These are phyloP conservation scores for Aphis gossypii DNA, from an alignment of 1,140 invertebrate species.

Conservation along the genomic window DNA sequence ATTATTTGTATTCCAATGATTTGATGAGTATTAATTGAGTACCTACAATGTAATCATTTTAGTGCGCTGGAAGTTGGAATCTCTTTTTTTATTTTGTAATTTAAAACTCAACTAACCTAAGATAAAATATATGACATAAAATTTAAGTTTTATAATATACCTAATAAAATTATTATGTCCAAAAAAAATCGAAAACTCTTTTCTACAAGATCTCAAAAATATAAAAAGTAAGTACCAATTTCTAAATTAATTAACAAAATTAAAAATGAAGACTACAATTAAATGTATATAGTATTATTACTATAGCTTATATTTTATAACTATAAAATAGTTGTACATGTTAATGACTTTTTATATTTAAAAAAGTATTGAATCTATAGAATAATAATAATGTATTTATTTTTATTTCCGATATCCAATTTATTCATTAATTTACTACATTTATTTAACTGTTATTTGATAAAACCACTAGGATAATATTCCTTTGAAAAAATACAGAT, in stretches of 20 bases:
- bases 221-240: slow-evolving; percentile 30
- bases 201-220: neutral
- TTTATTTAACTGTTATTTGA: neutral
- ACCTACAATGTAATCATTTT: neutral
- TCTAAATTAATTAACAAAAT: neutral
- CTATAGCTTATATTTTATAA: no score
- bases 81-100: no score
- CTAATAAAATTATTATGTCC: slow-evolving; percentile 9
- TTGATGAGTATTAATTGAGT: neutral
- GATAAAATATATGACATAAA: neutral
- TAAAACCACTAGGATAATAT: neutral
- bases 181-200: slow-evolving; percentile 44
- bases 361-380: neutral
- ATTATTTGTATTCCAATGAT: neutral
- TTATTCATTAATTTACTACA: neutral
- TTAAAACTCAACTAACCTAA: neutral
- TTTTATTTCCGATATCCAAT: neutral
- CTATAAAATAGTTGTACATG: neutral
- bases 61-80: no score
- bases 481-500: neutral
- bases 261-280: neutral
- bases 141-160: neutral
- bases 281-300: neutral
- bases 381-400: neutral
- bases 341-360: neutral